Conservation (phyloP, 2,113 vertebrate species). For the Sapayoa aenigma region DNA sequence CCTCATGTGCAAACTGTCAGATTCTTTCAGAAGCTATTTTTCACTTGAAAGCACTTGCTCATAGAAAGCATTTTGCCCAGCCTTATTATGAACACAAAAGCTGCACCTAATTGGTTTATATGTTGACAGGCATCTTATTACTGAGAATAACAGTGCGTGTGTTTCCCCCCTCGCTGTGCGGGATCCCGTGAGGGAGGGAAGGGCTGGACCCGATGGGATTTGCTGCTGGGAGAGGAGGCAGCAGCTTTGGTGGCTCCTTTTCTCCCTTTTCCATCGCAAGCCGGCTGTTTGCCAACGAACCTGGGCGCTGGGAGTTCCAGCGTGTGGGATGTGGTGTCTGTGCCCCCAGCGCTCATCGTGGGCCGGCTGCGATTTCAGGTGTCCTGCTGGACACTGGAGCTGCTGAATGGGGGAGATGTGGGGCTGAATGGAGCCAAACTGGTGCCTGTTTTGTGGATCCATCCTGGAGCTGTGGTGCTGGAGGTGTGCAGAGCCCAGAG, state of each 20-base stretch:
- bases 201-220: rapidly evolving
- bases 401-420: rapidly evolving
- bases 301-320: background rate
- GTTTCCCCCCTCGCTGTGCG: rapidly evolving
- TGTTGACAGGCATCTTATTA: constrained; percentile 6
- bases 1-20: constrained; percentile 46
- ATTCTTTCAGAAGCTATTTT: constrained; percentile 50
- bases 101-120: constrained; percentile 47
- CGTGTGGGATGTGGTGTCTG: rapidly evolving
- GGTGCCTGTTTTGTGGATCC: background rate
- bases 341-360: rapidly evolving
- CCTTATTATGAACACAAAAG: background rate
- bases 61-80: background rate
- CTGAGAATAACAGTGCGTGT: background rate
- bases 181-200: background rate
- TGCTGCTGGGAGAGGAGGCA: background rate
- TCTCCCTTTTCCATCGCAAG: background rate
- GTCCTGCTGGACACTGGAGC: background rate
- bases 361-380: background rate
- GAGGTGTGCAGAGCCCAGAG: background rate
- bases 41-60: constrained; percentile 53
- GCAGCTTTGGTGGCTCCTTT: background rate
- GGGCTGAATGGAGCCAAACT: background rate
- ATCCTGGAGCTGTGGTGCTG: background rate
- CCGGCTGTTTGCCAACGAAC: background rate